These are phyloP conservation scores for Taeniopygia guttata DNA, from an alignment of 2,797 vertebrate genomes.

Conservation along the genomic window DNA sequence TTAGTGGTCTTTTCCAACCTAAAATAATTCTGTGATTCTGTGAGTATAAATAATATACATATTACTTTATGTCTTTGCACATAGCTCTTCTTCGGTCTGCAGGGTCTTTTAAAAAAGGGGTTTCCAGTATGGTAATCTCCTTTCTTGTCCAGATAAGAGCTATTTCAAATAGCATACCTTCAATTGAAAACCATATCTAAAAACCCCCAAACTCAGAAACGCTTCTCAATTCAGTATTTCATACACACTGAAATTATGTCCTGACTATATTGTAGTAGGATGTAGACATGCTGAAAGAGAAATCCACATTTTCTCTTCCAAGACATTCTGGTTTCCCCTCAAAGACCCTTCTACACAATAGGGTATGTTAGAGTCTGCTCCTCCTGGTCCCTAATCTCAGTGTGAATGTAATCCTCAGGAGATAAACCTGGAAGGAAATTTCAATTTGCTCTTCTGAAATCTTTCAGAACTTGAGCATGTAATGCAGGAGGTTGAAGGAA, in stretches of 20 bases:
- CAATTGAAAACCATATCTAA: not conserved
- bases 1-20: not conserved
- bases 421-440: not conserved
- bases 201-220: not conserved
- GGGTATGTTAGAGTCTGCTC: not conserved
- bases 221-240: not conserved
- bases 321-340: not conserved
- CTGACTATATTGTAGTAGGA: not conserved
- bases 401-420: not conserved
- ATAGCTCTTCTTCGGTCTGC: not conserved
- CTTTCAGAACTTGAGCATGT: not conserved
- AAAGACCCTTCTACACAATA: not conserved
- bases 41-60: not conserved
- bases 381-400: not conserved
- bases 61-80: not conserved
- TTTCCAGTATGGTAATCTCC: not conserved
- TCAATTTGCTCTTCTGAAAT: not conserved
- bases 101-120: not conserved
- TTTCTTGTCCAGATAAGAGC: not conserved
- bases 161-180: not conserved
- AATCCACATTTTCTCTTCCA: not conserved
- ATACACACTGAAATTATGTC: not conserved
- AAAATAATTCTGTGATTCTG: not conserved
- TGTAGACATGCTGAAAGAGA: not conserved
- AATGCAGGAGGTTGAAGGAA: not conserved